Base-by-base conservation (phyloP, 2,888 invertebrate genomes). In the Pammene aurita region DNA sequence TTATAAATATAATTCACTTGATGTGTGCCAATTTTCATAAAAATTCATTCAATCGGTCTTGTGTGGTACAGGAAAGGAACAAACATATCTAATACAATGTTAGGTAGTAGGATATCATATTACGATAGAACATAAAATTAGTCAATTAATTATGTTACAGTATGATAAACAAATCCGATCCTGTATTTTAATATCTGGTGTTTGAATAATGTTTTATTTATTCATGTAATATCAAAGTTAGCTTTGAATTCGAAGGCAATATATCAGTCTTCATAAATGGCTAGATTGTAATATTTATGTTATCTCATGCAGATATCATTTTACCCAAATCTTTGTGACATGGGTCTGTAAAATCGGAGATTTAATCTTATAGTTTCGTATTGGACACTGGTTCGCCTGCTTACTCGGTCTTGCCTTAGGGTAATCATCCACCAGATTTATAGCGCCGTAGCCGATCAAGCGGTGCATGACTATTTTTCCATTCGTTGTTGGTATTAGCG, bases 341-440 rank as follows among this genome's bases (percentile, higher is more conserved):
- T 18, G 81, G 87, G 62, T 80, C 84, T 2, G 72, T 85, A 92
- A 72, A 72, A 74, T 73, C 73, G 74, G 74, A 81, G 82, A 86
- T 85, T 83, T 80, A 81, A 86, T 84, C 82, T 83, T 72, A 55
- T 38, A 42, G 55, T 63, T 62, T 42, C 14, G 7, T 55, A 63
- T 18, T n/a, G 46, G 18, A 34, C n/a, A 42, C 34, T 42, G 26
- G 42, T n/a, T 44, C 2, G 52, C n/a, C 26, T 41, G 62, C 41
- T n/a, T 62, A 48, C 35, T 48, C 6, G 34, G 26, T 35, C 10
- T 13, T 13, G 41, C 13, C 26, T 44, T 44, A 44, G 26, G 14
- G 9, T 7, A n/a, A 44, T n/a, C 18, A 58, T 44, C 34, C 26
- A 35, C 34, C n/a, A 7, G 9, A 34, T 5, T 26, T n/a, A 5